phyloP scores from a whole-genome alignment of 2,797 vertebrate genomes.

The Leptoclinus maculatus region DNA sequence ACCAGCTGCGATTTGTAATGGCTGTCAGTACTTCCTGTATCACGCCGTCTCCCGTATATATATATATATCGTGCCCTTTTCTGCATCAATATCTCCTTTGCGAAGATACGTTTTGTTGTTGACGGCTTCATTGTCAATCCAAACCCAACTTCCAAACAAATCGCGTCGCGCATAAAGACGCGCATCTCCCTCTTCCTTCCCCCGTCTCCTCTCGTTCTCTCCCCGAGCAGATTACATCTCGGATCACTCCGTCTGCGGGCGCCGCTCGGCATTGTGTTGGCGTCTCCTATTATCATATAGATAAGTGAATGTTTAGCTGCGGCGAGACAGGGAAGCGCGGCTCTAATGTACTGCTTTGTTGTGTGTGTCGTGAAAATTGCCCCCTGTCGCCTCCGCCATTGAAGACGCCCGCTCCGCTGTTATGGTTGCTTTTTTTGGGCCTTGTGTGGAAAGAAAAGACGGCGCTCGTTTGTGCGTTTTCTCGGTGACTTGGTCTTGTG shows the following conservation, averaged over 20 bases:
- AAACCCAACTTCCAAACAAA: constrained; percentile 42
- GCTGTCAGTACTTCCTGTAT: constrained; percentile 54
- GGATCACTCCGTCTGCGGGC: constrained; percentile 73
- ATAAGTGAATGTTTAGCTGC: constrained; percentile 81
- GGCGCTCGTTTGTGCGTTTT: constrained; percentile 29
- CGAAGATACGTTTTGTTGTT: constrained; percentile 59
- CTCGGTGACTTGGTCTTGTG: constrained; percentile 16
- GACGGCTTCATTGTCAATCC: constrained; percentile 74
- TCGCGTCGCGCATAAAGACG: constrained; percentile 63
- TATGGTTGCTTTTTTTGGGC: constrained; percentile 22
- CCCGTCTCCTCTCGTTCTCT: constrained; percentile 45
- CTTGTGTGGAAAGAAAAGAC: constrained; percentile 20
- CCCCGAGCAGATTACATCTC: constrained; percentile 77
- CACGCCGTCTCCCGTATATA: constrained; percentile 29
- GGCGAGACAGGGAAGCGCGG: constrained; percentile 43
- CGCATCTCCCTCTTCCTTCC: constrained; percentile 50
- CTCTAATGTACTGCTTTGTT: constrained; percentile 70
- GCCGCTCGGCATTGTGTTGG: constrained; percentile 65
- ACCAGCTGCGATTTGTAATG: constrained; percentile 30
- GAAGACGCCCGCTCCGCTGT: constrained; percentile 33
- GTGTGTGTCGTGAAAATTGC: constrained; percentile 63
- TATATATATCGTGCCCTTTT: constrained; percentile 46
- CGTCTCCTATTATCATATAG: constrained; percentile 82
- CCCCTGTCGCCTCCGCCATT: constrained; percentile 57
- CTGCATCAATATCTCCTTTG: constrained; percentile 38